Base-by-base conservation (phyloP, 2,888 invertebrate genomes). In the Amphipyra berbera region DNA sequence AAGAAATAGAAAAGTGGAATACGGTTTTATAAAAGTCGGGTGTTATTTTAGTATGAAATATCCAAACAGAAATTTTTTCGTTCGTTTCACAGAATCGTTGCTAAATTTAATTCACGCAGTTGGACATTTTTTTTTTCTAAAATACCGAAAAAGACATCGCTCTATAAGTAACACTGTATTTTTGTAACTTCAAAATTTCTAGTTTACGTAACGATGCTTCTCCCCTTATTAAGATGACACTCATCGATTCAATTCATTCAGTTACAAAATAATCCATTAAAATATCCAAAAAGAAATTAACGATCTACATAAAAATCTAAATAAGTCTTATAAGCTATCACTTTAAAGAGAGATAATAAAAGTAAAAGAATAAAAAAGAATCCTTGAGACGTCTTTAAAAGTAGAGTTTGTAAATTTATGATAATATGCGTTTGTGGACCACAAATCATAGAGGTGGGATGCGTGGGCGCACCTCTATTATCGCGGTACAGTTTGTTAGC, bases 341-440 rank as follows among this genome's bases (percentile, higher is more conserved):
- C 42, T 59, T 13, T 40, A 56, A 49, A 57, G 37, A 59, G 57
- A 61, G 53, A 62, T 63, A 68, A 79, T 72, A 74, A 73, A 62
- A 73, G 71, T 76, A 68, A 68, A 70, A 63, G 54, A 62, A 58
- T 73, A 69, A 79, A 81, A 81, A 72, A 63, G 73, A 63, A 56
- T 76, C 85, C 83, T 83, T 84, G 80, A 77, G 69, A 77, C 82
- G 77, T 75, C 80, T 79, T 84, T 80, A 78, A 77, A 82, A 72
- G 82, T 82, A 77, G 69, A 76, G 82, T 82, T 82, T 76, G 85
- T 87, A 86, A 86, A 87, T 88, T 87, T 88, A 88, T 88, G 87
- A 81, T 88, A 88, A 88, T 88, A 79, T 75, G 73, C 70, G 79
- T 82, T 79, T 73, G 77, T 73, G 75, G 74, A 47, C 30, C 53